Conservation (phyloP, 2,888 invertebrate genomes). For the Boloria euphrosyne region DNA sequence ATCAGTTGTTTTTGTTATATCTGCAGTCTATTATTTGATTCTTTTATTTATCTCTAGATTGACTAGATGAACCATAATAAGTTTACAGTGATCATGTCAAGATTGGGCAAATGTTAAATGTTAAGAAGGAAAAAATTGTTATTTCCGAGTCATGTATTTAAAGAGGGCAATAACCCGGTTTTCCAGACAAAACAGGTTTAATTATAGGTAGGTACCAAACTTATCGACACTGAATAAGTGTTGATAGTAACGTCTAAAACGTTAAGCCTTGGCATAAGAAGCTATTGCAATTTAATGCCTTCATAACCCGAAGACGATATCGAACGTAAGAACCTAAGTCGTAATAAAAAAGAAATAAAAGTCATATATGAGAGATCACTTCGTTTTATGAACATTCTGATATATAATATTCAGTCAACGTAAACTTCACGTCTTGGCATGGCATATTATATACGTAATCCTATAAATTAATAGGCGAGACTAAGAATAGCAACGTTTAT, state of each 20-base stretch:
- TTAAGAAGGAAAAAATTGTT: neutral
- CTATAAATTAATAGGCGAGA: neutral
- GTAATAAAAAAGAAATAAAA: conserved; percentile 40
- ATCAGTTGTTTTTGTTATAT: too few relatives aligned
- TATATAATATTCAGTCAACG: conserved; percentile 18
- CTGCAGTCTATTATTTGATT: too few relatives aligned
- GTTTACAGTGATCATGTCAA: too few relatives aligned
- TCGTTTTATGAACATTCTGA: conserved; percentile 37
- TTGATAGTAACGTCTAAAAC: neutral
- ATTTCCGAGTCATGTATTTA: neutral
- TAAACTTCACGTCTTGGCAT: neutral
- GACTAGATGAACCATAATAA: too few relatives aligned
- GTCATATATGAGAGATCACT: conserved; percentile 36
- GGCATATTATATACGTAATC: too few relatives aligned
- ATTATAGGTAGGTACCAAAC: neutral
- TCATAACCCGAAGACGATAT: conserved; percentile 31
- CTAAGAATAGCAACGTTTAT: conserved; percentile 4
- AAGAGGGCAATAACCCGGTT: conserved; percentile 3
- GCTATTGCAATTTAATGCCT: conserved; percentile 16
- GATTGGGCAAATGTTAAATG: too few relatives aligned
- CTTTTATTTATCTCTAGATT: too few relatives aligned
- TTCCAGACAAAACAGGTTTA: neutral
- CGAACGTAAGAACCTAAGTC: conserved; percentile 30
- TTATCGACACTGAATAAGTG: neutral
- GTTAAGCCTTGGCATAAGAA: conserved; percentile 11